Evolutionary conservation across 1,140 invertebrate genomes (phyloP), one percentile per base, ranked within the genome.

Genomic region (Drosophila novamexicana): DNA sequence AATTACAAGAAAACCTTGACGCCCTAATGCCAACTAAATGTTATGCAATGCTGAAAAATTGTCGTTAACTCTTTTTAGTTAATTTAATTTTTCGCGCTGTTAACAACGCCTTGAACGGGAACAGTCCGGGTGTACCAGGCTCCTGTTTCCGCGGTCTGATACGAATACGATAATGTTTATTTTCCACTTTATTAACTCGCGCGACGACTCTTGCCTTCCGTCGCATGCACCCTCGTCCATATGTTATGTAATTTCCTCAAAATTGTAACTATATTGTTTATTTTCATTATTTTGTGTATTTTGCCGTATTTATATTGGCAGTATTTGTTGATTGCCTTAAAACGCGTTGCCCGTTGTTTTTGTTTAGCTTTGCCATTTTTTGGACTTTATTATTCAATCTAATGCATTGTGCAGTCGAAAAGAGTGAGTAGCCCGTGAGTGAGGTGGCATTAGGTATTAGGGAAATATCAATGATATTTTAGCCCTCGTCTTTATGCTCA

Each of bases 101-200:
- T 77, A 58, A 72, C 63, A 62, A 66, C 57, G 52, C 56, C 57
- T 34, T 32, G 32, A 7, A 29, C 1, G 10, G 29, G 22, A 16
- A 14, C 34, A 37, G 37, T 34, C 40, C 62, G 32, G 14, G 39
- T 53, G 45, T 18, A 10, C 10, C 29, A n/a, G 22, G 29, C 34
- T 14, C 16, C 52, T 45, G 42, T 8, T 45, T 45, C 14, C 42
- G 42, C 8, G 54, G 56, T 29, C 40, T 37, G 36, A 71, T 78
- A 63, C 36, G 56, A 59, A 56, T 57, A 47, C 71, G 75, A 77
- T 81, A 85, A 71, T 85, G 77, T 85, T 85, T 86, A 86, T 86
- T 88, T 86, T 86, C 73, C 80, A 86, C 84, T 86, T 86, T 84
- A 86, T 86, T 86, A 86, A 89, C 65, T 84, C 65, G 79, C 73